phyloP scores from a whole-genome alignment of 1,140 invertebrate species.

The Aphelinus certus region DNA sequence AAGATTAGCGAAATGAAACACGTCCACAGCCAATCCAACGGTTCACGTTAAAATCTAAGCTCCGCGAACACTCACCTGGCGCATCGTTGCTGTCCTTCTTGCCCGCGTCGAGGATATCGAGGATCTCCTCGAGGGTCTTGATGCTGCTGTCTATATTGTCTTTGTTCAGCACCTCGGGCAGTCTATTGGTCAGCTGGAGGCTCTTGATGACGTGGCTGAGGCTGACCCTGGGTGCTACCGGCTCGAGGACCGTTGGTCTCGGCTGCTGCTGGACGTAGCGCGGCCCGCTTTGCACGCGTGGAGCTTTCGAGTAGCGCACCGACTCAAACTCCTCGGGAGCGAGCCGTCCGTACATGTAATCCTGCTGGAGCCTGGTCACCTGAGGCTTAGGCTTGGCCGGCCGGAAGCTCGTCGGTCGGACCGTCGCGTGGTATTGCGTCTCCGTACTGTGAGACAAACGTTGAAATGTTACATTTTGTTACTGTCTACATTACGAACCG shows the following conservation, averaged over 20 bases:
- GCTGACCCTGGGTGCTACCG: slow-evolving; percentile 17
- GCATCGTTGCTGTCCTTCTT: slow-evolving; percentile 41
- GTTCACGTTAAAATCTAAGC: too few species aligned
- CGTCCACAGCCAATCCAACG: too few species aligned
- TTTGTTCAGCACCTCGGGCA: slow-evolving; percentile 77
- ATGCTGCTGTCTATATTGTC: slow-evolving; percentile 83
- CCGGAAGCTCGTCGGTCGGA: neutral
- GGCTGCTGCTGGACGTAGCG: neutral
- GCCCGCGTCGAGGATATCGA: slow-evolving; percentile 70
- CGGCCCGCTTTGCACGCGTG: neutral
- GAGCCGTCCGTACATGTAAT: slow-evolving; percentile 9
- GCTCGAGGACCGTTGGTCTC: slow-evolving; percentile 4
- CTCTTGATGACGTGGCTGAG: slow-evolving; percentile 64
- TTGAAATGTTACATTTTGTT: too few species aligned
- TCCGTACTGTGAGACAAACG: too few species aligned
- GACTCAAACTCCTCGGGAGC: slow-evolving; percentile 51
- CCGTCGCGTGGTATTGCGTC: neutral
- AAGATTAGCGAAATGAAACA: too few species aligned
- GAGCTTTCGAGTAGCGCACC: slow-evolving; percentile 44
- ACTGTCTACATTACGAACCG: too few species aligned
- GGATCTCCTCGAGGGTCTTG: slow-evolving; percentile 76
- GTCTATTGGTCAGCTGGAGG: slow-evolving; percentile 75
- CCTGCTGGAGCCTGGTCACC: neutral
- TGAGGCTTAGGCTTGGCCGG: slow-evolving; percentile 1
- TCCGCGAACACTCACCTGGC: neutral